Conservation (phyloP, 2,113 vertebrate species). For the Passerina amoena region DNA sequence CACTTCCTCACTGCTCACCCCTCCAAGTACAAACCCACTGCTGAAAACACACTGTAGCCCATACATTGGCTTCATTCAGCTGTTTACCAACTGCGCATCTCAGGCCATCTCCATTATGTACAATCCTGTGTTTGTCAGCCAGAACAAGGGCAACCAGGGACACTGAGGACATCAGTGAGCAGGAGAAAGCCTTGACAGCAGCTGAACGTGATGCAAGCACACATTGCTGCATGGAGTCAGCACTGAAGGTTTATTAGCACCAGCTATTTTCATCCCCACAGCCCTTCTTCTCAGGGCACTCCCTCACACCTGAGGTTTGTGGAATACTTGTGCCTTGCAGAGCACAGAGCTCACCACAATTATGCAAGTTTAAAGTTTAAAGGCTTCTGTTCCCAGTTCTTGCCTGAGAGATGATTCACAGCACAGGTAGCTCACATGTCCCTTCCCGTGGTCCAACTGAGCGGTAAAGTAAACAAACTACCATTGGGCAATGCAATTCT, state of each 20-base stretch:
- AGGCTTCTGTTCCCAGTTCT: background rate
- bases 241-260: background rate
- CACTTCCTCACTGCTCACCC: background rate
- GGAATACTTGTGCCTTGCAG: background rate
- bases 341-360: background rate
- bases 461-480: background rate
- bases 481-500: background rate
- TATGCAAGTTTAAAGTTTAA: background rate
- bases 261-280: background rate
- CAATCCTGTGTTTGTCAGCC: background rate
- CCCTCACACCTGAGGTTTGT: background rate
- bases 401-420: background rate
- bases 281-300: background rate
- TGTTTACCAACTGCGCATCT: background rate
- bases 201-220: fast-evolving
- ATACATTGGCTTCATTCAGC: background rate
- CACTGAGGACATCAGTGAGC: background rate
- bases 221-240: fast-evolving
- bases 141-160: background rate
- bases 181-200: background rate
- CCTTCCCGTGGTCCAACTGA: fast-evolving
- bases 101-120: background rate
- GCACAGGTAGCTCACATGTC: background rate
- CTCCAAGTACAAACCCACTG: background rate
- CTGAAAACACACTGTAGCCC: fast-evolving